Evolutionary conservation across 2,888 invertebrate genomes (phyloP).

Genomic region (Scaptomyza flava): DNA sequence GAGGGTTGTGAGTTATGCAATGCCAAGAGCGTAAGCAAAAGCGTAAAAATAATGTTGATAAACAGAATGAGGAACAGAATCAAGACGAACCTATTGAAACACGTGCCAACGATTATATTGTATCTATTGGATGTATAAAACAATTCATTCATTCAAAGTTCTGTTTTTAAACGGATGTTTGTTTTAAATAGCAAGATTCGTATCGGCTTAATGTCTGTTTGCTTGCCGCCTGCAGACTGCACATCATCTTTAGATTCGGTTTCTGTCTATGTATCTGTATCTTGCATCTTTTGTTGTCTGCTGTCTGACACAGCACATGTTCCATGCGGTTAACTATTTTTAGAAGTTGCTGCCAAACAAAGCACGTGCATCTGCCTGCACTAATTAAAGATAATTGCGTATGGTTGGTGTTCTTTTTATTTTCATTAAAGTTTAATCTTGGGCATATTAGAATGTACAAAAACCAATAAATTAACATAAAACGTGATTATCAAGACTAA

Average conservation of each 20-base stretch:
- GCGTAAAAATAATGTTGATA: constrained; percentile 8
- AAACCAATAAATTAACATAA: constrained; percentile 1
- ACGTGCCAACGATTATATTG: constrained; percentile 36
- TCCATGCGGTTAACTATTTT: constrained; percentile 49
- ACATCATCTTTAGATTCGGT: constrained; percentile 1
- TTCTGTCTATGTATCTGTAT: constrained; percentile 4
- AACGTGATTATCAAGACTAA: neutral
- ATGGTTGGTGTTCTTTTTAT: neutral
- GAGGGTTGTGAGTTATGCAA: constrained; percentile 44
- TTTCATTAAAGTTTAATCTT: neutral
- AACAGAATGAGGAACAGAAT: constrained; percentile 10
- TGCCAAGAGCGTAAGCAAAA: constrained; percentile 31
- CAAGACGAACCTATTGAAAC: constrained; percentile 17
- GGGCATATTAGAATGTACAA: neutral
- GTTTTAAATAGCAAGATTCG: constrained; percentile 25
- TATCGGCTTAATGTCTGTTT: constrained; percentile 6
- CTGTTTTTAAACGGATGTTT: constrained; percentile 16
- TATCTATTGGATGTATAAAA: constrained; percentile 1
- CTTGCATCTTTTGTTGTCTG: constrained; percentile 40
- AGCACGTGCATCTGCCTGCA: constrained; percentile 29
- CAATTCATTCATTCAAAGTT: constrained; percentile 25
- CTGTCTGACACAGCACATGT: constrained; percentile 27
- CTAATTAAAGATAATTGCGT: constrained; percentile 16
- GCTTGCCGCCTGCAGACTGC: constrained; percentile 4
- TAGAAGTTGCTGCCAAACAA: constrained; percentile 25